A percentile compares a stretch with the other conserved stretches of the same genome.
phyloP scores from a whole-genome alignment of 1,140 invertebrate species.

The Polyergus mexicanus region DNA sequence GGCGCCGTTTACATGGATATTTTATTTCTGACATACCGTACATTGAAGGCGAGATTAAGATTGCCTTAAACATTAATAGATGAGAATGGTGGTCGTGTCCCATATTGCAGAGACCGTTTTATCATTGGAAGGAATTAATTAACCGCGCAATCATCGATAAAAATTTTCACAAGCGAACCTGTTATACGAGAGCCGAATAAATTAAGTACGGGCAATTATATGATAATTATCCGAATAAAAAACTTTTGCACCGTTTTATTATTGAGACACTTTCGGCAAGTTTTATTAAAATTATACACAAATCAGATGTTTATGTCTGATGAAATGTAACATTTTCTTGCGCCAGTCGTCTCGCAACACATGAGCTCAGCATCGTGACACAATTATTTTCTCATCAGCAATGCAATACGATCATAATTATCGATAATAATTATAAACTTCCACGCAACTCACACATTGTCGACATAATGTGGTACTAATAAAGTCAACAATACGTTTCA shows the following conservation, averaged over 20 bases:
- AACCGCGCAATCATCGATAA: background rate
- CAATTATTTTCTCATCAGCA: constrained; percentile 66
- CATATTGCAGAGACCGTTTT: background rate
- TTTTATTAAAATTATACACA: constrained; percentile 14
- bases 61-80: background rate
- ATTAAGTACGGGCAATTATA: background rate
- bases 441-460: constrained; percentile 42
- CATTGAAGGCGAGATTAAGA: background rate
- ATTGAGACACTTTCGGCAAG: background rate
- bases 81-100: background rate
- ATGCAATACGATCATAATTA: constrained; percentile 32
- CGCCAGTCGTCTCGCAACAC: constrained; percentile 40
- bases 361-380: constrained; percentile 43
- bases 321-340: constrained; percentile 59
- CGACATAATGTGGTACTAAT: background rate
- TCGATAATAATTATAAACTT: constrained; percentile 55
- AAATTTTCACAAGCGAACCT: background rate
- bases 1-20: background rate
- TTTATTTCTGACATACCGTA: background rate
- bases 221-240: background rate
- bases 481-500: background rate
- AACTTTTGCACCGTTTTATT: background rate
- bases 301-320: constrained; percentile 36
- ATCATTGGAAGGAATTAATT: background rate
- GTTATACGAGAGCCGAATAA: background rate